Evolutionary conservation across 2,113 vertebrate species (phyloP).

Genomic region (Rissa tridactyla): DNA sequence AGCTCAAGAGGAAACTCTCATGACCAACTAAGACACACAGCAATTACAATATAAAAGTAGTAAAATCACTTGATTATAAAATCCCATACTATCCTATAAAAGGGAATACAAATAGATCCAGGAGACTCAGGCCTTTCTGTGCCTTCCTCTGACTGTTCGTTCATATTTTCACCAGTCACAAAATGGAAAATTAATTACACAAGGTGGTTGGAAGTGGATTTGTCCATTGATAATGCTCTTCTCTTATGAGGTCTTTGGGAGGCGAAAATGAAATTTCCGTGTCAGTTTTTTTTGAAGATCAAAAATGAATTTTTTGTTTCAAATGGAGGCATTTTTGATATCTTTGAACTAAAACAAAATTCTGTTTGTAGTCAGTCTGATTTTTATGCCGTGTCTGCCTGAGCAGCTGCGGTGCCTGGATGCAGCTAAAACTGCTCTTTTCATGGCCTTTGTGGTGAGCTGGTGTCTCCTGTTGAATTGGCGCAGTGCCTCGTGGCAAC

Average conservation of each 20-base stretch:
- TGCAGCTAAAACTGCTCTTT: background rate
- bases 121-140: background rate
- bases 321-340: background rate
- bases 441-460: background rate
- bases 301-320: background rate
- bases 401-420: background rate
- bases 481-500: background rate
- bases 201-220: background rate
- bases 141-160: background rate
- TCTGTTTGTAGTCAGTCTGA: background rate
- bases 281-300: background rate
- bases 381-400: background rate
- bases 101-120: background rate
- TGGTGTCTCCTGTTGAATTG: background rate
- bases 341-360: background rate
- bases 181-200: background rate
- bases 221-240: background rate
- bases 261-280: background rate
- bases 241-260: background rate
- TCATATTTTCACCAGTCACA: background rate
- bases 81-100: background rate
- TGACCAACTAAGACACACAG: background rate
- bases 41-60: background rate
- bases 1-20: background rate
- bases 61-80: background rate